phyloP scores from a whole-genome alignment of 2,113 vertebrate genomes.

The Athene noctua region DNA sequence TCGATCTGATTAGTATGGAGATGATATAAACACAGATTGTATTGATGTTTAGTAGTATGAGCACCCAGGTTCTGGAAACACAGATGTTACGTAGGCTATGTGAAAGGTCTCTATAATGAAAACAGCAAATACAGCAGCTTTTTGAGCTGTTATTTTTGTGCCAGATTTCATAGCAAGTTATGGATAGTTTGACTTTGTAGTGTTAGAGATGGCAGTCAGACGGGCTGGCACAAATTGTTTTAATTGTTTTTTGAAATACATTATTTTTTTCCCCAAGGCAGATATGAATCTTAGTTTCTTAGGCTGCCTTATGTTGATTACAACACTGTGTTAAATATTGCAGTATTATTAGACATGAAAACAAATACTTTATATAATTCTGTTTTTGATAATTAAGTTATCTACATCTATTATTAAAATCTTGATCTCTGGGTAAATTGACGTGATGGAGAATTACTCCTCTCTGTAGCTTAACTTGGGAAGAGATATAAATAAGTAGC shows the following conservation, averaged over 20 bases:
- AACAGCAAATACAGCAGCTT: constrained; percentile 64
- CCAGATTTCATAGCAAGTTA: constrained; percentile 50
- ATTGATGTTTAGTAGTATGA: constrained; percentile 75
- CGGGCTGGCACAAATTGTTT: constrained; percentile 41
- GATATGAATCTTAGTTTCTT: constrained; percentile 22
- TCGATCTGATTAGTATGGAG: constrained; percentile 84
- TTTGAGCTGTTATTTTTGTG: constrained; percentile 66
- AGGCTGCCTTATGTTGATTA: not conserved
- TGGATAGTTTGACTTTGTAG: constrained; percentile 21
- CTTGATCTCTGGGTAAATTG: not conserved
- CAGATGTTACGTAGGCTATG: constrained; percentile 57
- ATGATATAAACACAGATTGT: constrained; percentile 80
- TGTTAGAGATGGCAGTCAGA: not conserved
- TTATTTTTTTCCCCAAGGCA: not conserved
- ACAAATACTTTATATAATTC: not conserved
- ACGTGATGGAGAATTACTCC: not conserved
- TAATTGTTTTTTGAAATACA: constrained; percentile 59
- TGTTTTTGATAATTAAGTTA: not conserved
- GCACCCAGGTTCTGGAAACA: constrained; percentile 69
- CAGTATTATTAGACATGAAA: not conserved
- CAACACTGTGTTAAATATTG: not conserved
- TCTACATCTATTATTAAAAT: not conserved
- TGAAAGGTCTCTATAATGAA: constrained; percentile 57
- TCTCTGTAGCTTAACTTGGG: not conserved
- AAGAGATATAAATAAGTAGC: not conserved